Percentiles rank a stretch among this genome's conserved stretches.
Conservation (phyloP, 2,888 invertebrate genomes). For the Zygothrica quintamaculata region DNA sequence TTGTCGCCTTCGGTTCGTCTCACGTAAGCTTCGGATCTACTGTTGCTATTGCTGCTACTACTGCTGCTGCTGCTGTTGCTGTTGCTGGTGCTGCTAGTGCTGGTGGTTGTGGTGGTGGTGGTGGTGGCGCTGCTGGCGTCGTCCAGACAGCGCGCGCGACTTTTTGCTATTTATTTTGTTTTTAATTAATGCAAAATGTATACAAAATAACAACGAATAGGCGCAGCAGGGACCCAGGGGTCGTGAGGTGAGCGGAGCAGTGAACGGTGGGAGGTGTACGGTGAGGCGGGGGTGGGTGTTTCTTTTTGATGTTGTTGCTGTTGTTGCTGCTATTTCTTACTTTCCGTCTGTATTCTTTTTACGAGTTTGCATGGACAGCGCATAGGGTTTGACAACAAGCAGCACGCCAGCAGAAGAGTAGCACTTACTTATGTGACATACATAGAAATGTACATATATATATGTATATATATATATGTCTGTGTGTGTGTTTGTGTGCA, state of each 20-base stretch:
- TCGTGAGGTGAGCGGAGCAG: slow-evolving; percentile 38
- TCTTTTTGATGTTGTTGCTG: slow-evolving; percentile 22
- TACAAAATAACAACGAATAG: slow-evolving; percentile 72
- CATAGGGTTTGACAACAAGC: slow-evolving; percentile 41
- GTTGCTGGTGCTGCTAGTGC: too few relatives aligned
- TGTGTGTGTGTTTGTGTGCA: slow-evolving; percentile 19
- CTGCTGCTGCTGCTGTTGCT: too few relatives aligned
- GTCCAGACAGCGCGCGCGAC: slow-evolving; percentile 56
- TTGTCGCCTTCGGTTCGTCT: slow-evolving; percentile 3
- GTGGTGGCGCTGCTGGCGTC: slow-evolving; percentile 7
- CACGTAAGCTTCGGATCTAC: slow-evolving; percentile 14
- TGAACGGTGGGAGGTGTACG: slow-evolving; percentile 14
- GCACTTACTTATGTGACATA: slow-evolving; percentile 25
- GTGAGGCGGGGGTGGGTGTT: slow-evolving; percentile 27
- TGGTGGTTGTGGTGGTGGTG: too few relatives aligned
- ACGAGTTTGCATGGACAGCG: slow-evolving; percentile 15
- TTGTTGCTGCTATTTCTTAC: slow-evolving; percentile 13
- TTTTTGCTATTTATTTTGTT: slow-evolving; percentile 74
- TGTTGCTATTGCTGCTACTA: slow-evolving; percentile 9
- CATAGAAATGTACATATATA: slow-evolving; percentile 2
- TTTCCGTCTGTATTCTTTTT: slow-evolving; percentile 1
- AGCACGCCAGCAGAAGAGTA: slow-evolving; percentile 45
- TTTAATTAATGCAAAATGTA: slow-evolving; percentile 82
- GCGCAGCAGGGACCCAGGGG: slow-evolving; percentile 46
- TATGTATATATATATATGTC: slow-evolving; percentile 3